phyloP scores from a whole-genome alignment of 2,113 vertebrate species.

The Apistogramma diplotaenia region DNA sequence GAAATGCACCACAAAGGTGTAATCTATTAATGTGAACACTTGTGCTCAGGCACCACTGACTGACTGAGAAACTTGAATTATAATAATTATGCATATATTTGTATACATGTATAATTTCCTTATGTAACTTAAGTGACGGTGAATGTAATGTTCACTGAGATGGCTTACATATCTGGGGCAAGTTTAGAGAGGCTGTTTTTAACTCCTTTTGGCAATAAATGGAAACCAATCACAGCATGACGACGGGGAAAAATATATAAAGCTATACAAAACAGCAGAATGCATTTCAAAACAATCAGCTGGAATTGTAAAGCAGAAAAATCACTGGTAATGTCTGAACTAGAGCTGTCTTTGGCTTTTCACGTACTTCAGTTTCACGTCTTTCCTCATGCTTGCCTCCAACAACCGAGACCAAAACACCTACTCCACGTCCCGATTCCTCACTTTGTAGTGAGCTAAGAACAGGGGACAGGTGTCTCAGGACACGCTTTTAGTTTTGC shows the following conservation, averaged over 20 bases:
- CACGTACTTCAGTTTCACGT: neutral
- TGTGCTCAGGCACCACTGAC: neutral
- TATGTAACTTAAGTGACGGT: neutral
- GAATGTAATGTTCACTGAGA: neutral
- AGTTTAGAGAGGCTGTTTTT: neutral
- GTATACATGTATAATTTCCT: no score
- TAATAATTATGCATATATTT: neutral
- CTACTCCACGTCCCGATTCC: neutral
- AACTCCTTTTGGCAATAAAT: neutral
- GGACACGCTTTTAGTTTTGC: neutral
- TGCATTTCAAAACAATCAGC: neutral
- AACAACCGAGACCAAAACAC: neutral
- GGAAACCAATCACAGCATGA: neutral
- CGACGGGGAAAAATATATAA: rapidly evolving
- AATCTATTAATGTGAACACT: neutral
- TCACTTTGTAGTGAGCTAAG: neutral
- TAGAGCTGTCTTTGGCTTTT: neutral
- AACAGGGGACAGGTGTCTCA: neutral
- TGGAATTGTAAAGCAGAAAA: neutral
- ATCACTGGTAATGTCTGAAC: neutral
- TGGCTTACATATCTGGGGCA: neutral
- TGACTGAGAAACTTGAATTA: neutral
- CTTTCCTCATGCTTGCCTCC: neutral
- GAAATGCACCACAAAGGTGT: neutral
- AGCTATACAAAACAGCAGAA: neutral